These are phyloP conservation scores for Erebia epiphron DNA, from an alignment of 2,888 invertebrate species.

Conservation along the genomic window DNA sequence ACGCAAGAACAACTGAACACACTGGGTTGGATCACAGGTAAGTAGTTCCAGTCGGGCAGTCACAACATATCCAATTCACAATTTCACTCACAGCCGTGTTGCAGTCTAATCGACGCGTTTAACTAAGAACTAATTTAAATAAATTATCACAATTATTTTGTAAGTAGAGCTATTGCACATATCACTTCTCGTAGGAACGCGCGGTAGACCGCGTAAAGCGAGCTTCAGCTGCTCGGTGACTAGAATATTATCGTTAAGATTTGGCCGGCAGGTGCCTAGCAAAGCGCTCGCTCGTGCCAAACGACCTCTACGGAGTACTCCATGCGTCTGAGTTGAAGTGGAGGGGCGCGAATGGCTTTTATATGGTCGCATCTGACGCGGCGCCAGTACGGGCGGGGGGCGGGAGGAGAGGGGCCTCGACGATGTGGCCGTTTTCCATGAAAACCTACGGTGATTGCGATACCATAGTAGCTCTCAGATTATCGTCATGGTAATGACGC, in stretches of 20 bases:
- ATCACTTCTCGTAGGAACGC: slow-evolving; percentile 82
- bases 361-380: slow-evolving; percentile 74
- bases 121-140: slow-evolving; percentile 80
- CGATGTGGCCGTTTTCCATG: slow-evolving; percentile 78
- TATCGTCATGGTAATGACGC: slow-evolving; percentile 68
- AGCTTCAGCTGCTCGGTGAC: slow-evolving; percentile 80
- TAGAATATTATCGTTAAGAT: slow-evolving; percentile 78
- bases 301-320: slow-evolving; percentile 84
- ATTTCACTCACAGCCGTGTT: slow-evolving; percentile 81
- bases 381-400: slow-evolving; percentile 54
- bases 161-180: slow-evolving; percentile 81
- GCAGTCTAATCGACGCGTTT: slow-evolving; percentile 66
- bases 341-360: slow-evolving; percentile 75
- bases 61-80: slow-evolving; percentile 79
- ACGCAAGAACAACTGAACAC: slow-evolving; percentile 76
- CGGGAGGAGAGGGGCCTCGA: slow-evolving; percentile 47
- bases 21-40: slow-evolving; percentile 78
- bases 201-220: slow-evolving; percentile 76
- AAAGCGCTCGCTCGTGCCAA: slow-evolving; percentile 84
- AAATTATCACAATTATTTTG: slow-evolving; percentile 80
- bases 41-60: slow-evolving; percentile 80
- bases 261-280: slow-evolving; percentile 84
- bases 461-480: slow-evolving; percentile 60
- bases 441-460: slow-evolving; percentile 72
- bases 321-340: slow-evolving; percentile 83